These are phyloP conservation scores for Mythimna loreyi DNA, from an alignment of 2,888 invertebrate species.

Conservation along the genomic window DNA sequence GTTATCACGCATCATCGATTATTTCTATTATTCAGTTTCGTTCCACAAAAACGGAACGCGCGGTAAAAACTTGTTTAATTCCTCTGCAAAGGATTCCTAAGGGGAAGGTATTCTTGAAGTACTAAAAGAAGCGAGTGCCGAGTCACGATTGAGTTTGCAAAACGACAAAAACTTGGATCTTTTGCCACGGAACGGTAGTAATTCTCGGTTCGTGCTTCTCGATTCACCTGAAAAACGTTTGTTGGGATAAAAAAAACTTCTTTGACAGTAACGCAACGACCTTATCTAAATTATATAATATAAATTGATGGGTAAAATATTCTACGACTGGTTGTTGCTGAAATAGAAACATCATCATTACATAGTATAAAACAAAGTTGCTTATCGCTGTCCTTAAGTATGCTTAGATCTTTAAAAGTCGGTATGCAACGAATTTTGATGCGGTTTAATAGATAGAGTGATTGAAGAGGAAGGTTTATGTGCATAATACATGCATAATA, in stretches of 20 bases:
- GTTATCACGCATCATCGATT: conserved; percentile 50
- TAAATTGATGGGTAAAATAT: neutral
- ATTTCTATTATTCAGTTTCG: conserved; percentile 47
- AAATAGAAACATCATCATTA: too few species aligned
- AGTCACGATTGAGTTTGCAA: conserved; percentile 54
- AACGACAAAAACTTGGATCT: conserved; percentile 43
- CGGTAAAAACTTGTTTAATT: conserved; percentile 47
- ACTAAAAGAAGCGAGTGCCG: conserved; percentile 38
- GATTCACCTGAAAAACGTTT: conserved; percentile 24
- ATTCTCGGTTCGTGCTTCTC: conserved; percentile 32
- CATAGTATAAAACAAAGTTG: too few species aligned
- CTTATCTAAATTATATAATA: conserved; percentile 10
- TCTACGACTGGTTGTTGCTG: neutral
- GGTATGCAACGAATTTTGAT: too few species aligned
- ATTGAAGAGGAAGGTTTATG: too few species aligned
- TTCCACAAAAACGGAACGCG: conserved; percentile 46
- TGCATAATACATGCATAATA: too few species aligned
- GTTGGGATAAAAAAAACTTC: conserved; percentile 28
- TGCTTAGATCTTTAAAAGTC: too few species aligned
- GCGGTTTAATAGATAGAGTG: too few species aligned
- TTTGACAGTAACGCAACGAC: neutral
- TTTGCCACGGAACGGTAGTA: conserved; percentile 13
- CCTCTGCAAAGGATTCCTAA: conserved; percentile 20
- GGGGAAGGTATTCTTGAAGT: conserved; percentile 30
- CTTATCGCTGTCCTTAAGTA: too few species aligned